A percentile compares a stretch with the other conserved stretches of the same genome.
Evolutionary conservation across 2,113 vertebrate species (phyloP).

Genomic region (Semicossyphus pulcher): DNA sequence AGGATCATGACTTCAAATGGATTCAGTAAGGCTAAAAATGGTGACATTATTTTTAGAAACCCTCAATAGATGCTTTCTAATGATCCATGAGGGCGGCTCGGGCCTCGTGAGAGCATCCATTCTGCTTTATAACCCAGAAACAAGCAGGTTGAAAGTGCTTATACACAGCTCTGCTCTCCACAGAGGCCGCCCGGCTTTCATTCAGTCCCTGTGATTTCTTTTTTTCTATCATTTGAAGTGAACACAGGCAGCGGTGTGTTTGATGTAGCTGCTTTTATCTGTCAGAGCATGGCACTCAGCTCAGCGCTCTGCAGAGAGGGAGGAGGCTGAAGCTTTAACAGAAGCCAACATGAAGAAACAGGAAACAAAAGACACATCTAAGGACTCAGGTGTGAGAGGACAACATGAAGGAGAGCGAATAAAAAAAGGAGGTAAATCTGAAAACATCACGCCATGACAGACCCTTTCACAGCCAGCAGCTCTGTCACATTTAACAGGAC

Average conservation of each 20-base stretch:
- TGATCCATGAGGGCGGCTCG: neutral
- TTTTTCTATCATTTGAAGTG: conserved; percentile 8
- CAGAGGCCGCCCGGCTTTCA: neutral
- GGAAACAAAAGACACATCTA: conserved; percentile 22
- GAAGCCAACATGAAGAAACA: neutral
- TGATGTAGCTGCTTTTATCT: conserved; percentile 52
- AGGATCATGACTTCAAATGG: neutral
- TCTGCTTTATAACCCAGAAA: neutral
- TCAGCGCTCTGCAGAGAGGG: conserved; percentile 44
- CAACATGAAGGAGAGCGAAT: neutral
- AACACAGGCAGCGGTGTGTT: conserved; percentile 6
- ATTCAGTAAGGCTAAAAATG: neutral
- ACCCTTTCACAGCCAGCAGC: neutral
- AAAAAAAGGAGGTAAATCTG: neutral
- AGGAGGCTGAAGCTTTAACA: conserved; percentile 1
- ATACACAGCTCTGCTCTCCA: neutral
- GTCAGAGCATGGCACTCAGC: conserved; percentile 2
- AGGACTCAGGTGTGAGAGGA: conserved; percentile 39
- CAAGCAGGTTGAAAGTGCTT: conserved; percentile 4
- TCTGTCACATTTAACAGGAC: neutral
- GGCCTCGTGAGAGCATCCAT: neutral
- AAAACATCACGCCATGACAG: conserved; percentile 1
- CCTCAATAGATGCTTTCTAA: neutral
- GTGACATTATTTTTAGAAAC: neutral
- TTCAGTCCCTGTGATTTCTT: neutral